These are phyloP conservation scores for Enteromius treurensis DNA, from an alignment of 2,797 vertebrate genomes.

Conservation along the genomic window DNA sequence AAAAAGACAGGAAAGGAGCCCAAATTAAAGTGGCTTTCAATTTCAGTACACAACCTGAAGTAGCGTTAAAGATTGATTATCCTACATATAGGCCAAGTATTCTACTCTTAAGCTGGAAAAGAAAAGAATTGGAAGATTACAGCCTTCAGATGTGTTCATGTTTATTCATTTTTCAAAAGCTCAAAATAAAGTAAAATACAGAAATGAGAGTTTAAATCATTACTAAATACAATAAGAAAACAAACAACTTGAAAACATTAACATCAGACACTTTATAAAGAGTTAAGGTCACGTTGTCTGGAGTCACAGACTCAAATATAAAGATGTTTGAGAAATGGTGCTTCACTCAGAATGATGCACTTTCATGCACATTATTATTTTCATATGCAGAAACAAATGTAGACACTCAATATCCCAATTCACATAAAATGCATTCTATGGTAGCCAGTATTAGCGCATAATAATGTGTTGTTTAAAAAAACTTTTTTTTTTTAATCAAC, in stretches of 20 bases:
- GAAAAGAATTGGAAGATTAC: background rate
- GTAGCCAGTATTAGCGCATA: background rate
- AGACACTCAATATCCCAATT: constrained; percentile 19
- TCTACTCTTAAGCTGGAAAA: background rate
- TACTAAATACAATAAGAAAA: constrained; percentile 3
- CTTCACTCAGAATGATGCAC: background rate
- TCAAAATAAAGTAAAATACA: background rate
- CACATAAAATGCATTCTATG: background rate
- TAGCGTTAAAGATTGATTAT: background rate
- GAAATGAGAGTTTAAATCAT: background rate
- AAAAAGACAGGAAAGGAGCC: background rate
- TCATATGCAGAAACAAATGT: background rate
- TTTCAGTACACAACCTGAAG: background rate
- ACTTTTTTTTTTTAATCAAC: background rate
- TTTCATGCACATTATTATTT: background rate
- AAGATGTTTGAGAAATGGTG: background rate
- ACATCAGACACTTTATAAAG: constrained; percentile 16
- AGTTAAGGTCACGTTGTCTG: constrained; percentile 36
- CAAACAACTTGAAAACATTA: constrained; percentile 10
- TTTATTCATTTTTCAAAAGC: background rate
- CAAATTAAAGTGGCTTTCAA: constrained; percentile 12
- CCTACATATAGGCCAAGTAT: background rate
- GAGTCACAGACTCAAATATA: constrained; percentile 23
- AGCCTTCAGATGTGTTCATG: background rate
- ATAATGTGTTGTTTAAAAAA: background rate